Base-by-base conservation (phyloP, 1,140 invertebrate genomes). In the Hetaerina americana region DNA sequence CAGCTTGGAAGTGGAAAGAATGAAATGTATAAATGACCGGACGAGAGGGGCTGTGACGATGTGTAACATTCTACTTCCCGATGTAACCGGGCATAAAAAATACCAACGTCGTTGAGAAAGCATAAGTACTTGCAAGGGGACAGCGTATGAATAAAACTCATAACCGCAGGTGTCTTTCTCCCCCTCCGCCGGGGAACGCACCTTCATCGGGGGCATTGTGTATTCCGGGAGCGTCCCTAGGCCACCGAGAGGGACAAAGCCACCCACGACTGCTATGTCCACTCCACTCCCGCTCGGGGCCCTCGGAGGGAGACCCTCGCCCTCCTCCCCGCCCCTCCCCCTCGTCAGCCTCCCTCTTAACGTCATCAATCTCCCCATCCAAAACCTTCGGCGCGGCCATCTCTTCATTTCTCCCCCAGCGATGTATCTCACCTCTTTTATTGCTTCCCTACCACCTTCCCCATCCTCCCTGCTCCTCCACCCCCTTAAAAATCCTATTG, bases 341-440 rank as follows among this genome's bases (percentile, higher is more conserved):
- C 40, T 57, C 40, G 15, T 57, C 40, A 12, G 15, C 40, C 40
- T n/a, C 3, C 40, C 22, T n/a, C 22, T 57, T 57, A 57, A n/a
- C 40, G 40, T 57, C 40, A 57, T 57, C 40, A 57, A 57, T 57
- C 40, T 57, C 40, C 40, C 15, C 40, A 57, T 57, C 40, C 40
- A 57, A 57, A 57, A 12, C 40, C 40, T 57, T 57, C 22, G 40
- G 40, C 40, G 22, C 40, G 40, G 40, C 40, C 40, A 57, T 57
- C 40, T 57, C 40, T 57, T 57, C 40, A 57, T 66, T 27, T 40
- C 25, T 73, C 40, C 15, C n/a, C 71, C 24, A 49, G 28, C 22
- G 22, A 72, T 49, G 66, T 72, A 72, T 69, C 27, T 26, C 66
- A 26, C 25, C 27, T 26, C 27, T 27, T 68, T 26, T 26, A 27